phyloP scores from a whole-genome alignment of 92 coral and sea anemone species.

The Porites rus region DNA sequence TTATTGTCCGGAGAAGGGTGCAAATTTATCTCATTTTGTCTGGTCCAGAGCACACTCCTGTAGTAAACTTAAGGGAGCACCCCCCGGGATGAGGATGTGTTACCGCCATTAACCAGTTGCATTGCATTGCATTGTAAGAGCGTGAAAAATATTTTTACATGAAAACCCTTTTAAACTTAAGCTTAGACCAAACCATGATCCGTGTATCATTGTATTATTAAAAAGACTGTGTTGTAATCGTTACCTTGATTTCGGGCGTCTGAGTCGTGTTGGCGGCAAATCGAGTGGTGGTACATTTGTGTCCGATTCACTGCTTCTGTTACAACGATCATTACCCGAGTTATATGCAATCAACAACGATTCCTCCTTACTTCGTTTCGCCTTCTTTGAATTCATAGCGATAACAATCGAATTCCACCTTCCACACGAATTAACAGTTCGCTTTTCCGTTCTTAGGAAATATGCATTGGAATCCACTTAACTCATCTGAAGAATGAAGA shows the following conservation, averaged over 20 bases:
- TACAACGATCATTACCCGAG: slow-evolving; percentile 42
- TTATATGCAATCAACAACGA: slow-evolving; percentile 74
- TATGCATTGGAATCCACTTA: neutral
- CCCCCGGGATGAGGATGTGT: too few species aligned
- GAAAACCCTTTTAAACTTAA: too few species aligned
- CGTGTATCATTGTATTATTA: too few species aligned
- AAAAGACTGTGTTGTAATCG: neutral
- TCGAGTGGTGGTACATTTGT: slow-evolving; percentile 83
- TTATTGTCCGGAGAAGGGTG: too few species aligned
- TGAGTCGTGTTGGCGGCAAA: slow-evolving; percentile 87
- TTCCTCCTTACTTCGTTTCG: slow-evolving; percentile 65
- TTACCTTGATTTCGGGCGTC: slow-evolving; percentile 82
- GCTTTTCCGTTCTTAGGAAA: neutral
- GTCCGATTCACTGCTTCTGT: slow-evolving; percentile 74
- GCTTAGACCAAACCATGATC: too few species aligned
- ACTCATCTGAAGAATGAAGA: slow-evolving; percentile 42
- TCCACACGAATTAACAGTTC: neutral
- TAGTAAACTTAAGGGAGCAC: too few species aligned
- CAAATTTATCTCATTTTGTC: too few species aligned
- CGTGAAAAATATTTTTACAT: too few species aligned
- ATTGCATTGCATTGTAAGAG: too few species aligned
- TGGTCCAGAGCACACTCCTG: too few species aligned
- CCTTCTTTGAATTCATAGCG: slow-evolving; percentile 67
- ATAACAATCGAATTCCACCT: neutral
- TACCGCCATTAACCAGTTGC: too few species aligned